Percentiles rank a stretch among this genome's conserved stretches.
These are phyloP conservation scores for Phocides pigmalion DNA, from an alignment of 1,140 invertebrate species.

Conservation along the genomic window DNA sequence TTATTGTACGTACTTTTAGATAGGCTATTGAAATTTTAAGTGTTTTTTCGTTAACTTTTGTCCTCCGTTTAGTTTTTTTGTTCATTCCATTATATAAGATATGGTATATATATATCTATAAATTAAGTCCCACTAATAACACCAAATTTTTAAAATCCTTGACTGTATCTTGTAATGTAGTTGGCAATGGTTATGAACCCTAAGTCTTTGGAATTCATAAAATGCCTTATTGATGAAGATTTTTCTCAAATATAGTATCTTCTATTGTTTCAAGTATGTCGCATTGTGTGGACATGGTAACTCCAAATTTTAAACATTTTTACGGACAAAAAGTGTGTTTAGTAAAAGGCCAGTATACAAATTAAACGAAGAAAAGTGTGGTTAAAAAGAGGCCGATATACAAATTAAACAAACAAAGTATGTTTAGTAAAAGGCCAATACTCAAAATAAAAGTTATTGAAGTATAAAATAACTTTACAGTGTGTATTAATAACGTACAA, in stretches of 20 bases:
- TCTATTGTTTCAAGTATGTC: slow-evolving; percentile 38
- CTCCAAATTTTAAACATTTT: slow-evolving; percentile 18
- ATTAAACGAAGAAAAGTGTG: no score
- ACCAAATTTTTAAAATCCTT: slow-evolving; percentile 75
- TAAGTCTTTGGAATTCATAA: slow-evolving; percentile 46
- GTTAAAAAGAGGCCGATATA: no score
- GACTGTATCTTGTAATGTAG: slow-evolving; percentile 60
- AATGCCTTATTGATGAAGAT: slow-evolving; percentile 57
- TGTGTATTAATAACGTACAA: no score
- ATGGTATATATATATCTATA: slow-evolving; percentile 51
- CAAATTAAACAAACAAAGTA: no score
- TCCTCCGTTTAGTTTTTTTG: slow-evolving; percentile 45
- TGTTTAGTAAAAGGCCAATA: no score
- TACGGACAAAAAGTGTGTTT: no score
- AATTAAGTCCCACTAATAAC: slow-evolving; percentile 76
- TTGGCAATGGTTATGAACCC: slow-evolving; percentile 51
- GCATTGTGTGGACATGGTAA: slow-evolving; percentile 52
- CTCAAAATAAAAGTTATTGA: no score
- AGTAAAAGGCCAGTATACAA: no score
- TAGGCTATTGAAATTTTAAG: slow-evolving; percentile 75
- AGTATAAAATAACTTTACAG: no score
- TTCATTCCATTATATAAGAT: slow-evolving; percentile 64
- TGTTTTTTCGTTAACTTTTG: slow-evolving; percentile 50
- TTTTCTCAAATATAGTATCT: slow-evolving; percentile 40
- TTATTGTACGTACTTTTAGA: slow-evolving; percentile 64